A percentile compares a stretch with the other conserved stretches of the same genome.
phyloP scores from a whole-genome alignment of 2,888 invertebrate genomes.

The Trachelus troglodyta region DNA sequence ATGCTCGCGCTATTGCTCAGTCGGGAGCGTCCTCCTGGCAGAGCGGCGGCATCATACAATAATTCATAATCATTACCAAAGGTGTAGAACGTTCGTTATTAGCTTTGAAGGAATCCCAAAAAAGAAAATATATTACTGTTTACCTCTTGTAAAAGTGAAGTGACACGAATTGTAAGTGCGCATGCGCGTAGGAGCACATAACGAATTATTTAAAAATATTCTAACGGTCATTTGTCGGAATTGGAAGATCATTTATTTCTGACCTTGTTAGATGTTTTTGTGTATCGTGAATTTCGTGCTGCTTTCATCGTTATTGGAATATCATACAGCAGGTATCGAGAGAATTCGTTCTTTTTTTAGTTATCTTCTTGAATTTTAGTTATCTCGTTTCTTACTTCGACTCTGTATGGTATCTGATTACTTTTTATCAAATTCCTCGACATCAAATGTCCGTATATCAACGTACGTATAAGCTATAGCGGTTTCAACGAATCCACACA shows the following conservation, averaged over 20 bases:
- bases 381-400: background rate
- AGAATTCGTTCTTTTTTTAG: background rate
- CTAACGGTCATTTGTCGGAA: background rate
- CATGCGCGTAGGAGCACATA: background rate
- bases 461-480: background rate
- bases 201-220: background rate
- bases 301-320: background rate
- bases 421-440: background rate
- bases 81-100: background rate
- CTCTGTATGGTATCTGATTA: background rate
- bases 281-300: background rate
- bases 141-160: background rate
- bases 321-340: background rate
- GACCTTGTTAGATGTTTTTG: background rate
- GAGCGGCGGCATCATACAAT: background rate
- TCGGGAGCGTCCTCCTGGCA: background rate
- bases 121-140: background rate
- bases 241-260: background rate
- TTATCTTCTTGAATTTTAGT: background rate
- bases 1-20: slow-evolving; percentile 8
- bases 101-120: background rate
- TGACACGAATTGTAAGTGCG: background rate
- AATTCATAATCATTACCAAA: background rate
- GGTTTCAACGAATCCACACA: background rate
- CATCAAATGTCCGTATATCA: background rate